Base-by-base conservation (phyloP, 2,797 vertebrate genomes). In the Sarcophilus harrisii region DNA sequence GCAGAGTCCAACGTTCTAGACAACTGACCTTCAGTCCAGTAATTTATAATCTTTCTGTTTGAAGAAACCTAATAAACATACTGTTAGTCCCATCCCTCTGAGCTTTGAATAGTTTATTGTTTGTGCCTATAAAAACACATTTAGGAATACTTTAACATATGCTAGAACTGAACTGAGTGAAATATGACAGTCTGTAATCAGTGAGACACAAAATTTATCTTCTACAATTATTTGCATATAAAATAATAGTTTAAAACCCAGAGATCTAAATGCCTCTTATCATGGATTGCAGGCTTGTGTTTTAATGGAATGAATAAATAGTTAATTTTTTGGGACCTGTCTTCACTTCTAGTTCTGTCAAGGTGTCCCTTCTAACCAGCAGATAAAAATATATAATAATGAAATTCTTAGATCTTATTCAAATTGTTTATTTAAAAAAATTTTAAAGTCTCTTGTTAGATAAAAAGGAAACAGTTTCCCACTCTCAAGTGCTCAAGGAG, bases 71-170 rank as follows among this genome's bases (percentile, higher is more conserved):
- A 93, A 90, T 97, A 96, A 97, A 92, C 95, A 98, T 93, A 97
- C 98, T 98, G 97, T 59, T 98, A 94, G 38, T 98, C 98, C 58
- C 92, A 93, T 95, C 97, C 98, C 97, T 98, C 58, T 16, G 98
- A 98, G 98, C 97, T 98, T 98, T 98, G 97, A 98, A 97, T 95
- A 98, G 97, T 98, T 99, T 97, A 96, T 94, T 98, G 97, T 98
- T 98, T 97, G 96, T 97, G 97, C 93, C 30, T 97, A 97, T 98
- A 97, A 98, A 98, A 97, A 92, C 95, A 94, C 96, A 45, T 66
- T 89, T 94, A 98, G 98, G 98, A 98, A 98, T 98, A 98, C 96
- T 98, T 98, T 92, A 98, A 95, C 98, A 98, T 98, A 98, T 98
- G 98, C 96, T 96, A 97, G 93, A 98, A 97, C 94, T 95, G 95